Evolutionary conservation across 2,888 invertebrate species (phyloP), one percentile per base, ranked within the genome.

Genomic region (Clepsis dumicolana): DNA sequence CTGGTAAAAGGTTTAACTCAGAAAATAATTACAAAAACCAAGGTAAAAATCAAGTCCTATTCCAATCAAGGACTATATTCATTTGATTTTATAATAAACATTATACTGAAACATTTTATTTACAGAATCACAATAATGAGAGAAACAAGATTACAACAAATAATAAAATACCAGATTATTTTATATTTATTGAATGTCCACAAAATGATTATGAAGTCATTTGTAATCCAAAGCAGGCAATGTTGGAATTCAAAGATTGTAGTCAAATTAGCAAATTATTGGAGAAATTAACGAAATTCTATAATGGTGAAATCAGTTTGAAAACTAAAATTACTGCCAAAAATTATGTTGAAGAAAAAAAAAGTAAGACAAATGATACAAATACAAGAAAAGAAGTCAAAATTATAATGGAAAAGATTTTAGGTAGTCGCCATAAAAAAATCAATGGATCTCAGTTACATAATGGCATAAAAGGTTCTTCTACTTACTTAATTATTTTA

Each of bases 161-260:
- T 60, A 78, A 75, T 32, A 76, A 76, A 48, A 70, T 81, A 56
- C 89, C 89, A 66, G 89, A 94, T 74, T 95, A 94, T 81, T 85
- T 95, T 64, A 74, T 95, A 48, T 94, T 95, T 74, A 83, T 96
- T 63, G 85, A 85, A 56, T 95, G 95, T 74, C 94, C 95, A 0
- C 83, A 89, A 54, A 81, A 83, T 72, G 94, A 94, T 72, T 95
- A 95, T 84, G 94, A 95, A 73, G 83, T 94, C 0, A 89, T 84
- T 68, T 83, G 88, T 69, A 91, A 91, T 52, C 83, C 91, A 4
- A 88, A 87, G 64, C 94, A 94, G 77, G 90, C 91, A 35, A 74
- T 87, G 35, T 77, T 95, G 35, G 94, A 95, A 80, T 96, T 95
- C 75, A 92, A 89, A 75, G 85, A 94, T 72, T 95, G 94, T 94